A percentile compares a stretch with the other conserved stretches of the same genome.
Evolutionary conservation across 2,113 vertebrate genomes (phyloP).

Genomic region (Semnornis frantzii): DNA sequence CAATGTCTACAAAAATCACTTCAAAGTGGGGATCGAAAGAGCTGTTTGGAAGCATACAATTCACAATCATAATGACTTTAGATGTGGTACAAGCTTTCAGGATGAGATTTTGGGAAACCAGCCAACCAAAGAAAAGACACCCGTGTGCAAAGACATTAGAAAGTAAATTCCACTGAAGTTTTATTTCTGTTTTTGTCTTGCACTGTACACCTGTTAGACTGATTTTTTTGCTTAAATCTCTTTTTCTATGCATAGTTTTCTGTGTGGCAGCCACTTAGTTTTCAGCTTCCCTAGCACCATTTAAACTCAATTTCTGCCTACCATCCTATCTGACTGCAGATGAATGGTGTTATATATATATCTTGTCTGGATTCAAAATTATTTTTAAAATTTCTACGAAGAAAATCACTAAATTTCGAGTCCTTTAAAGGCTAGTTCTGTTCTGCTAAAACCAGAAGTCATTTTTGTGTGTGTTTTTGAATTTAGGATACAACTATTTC

Average conservation of each 20-base stretch:
- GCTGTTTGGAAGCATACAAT: neutral
- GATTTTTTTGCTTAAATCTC: neutral
- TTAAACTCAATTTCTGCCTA: neutral
- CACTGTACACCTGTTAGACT: neutral
- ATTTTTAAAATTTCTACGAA: neutral
- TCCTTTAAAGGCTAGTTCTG: neutral
- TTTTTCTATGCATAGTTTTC: neutral
- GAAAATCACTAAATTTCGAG: neutral
- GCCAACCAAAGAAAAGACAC: neutral
- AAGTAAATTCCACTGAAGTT: neutral
- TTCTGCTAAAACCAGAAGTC: neutral
- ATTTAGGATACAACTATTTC: neutral
- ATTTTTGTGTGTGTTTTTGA: neutral
- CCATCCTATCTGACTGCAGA: neutral
- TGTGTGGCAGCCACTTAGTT: neutral
- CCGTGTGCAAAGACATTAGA: fast-evolving
- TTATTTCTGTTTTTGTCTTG: neutral
- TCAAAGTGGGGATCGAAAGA: neutral
- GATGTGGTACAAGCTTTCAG: neutral
- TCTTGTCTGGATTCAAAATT: neutral
- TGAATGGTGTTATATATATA: neutral
- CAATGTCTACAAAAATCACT: neutral
- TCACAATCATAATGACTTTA: neutral
- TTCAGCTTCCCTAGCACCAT: neutral
- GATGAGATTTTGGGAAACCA: neutral